Conservation (phyloP, 2,888 invertebrate genomes). For the Keiferia lycopersicella region DNA sequence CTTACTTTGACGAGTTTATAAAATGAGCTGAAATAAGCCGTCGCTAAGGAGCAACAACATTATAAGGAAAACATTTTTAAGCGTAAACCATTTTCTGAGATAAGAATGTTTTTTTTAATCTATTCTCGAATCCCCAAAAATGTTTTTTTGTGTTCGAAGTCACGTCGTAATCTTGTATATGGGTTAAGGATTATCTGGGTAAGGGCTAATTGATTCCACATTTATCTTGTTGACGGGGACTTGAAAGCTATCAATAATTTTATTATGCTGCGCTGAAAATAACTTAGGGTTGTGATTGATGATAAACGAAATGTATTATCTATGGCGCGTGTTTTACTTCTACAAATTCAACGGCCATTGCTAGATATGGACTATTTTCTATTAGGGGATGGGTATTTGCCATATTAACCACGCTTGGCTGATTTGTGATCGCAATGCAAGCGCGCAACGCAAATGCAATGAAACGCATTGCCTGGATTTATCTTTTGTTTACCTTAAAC, state of each 20-base stretch:
- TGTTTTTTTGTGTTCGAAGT: not conserved
- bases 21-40: not conserved
- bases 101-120: not conserved
- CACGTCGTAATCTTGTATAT: not conserved
- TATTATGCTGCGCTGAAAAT: not conserved
- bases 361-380: too few species aligned
- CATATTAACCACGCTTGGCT: too few species aligned
- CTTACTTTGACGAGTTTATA: not conserved
- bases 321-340: too few species aligned
- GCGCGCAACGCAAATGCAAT: too few species aligned
- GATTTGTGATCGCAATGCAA: too few species aligned
- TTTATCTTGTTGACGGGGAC: constrained; percentile 18
- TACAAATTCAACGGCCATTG: too few species aligned
- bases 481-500: too few species aligned
- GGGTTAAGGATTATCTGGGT: not conserved
- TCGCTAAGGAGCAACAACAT: not conserved
- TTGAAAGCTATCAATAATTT: constrained; percentile 5
- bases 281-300: not conserved
- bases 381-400: too few species aligned
- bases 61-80: not conserved
- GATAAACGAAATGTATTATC: too few species aligned
- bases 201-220: constrained; percentile 12
- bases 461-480: too few species aligned
- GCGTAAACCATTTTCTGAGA: not conserved
- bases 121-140: not conserved